Conservation (phyloP, 2,797 vertebrate species). For the Melanotaenia parkinsoni region DNA sequence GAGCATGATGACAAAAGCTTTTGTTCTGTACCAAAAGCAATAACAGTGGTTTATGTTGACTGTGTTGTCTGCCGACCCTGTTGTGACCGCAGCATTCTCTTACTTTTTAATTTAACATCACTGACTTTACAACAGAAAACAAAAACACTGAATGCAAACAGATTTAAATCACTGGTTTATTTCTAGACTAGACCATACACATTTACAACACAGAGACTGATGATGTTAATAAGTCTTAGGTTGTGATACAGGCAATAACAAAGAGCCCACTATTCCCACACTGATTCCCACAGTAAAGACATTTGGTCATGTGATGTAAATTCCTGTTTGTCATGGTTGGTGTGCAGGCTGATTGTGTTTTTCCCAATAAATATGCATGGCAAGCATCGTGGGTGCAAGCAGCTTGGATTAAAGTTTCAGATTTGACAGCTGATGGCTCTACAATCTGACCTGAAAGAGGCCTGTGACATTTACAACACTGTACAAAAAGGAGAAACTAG, state of each 20-base stretch:
- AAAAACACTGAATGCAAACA: slow-evolving; percentile 4
- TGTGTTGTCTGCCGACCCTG: slow-evolving; percentile 53
- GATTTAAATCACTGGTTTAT: slow-evolving; percentile 34
- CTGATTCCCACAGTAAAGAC: slow-evolving; percentile 41
- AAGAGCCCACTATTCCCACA: slow-evolving; percentile 62
- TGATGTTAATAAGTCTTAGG: slow-evolving; percentile 30
- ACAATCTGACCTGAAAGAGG: slow-evolving; percentile 1
- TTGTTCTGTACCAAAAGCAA: slow-evolving; percentile 58
- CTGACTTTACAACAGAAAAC: slow-evolving; percentile 3
- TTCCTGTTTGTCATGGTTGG: slow-evolving; percentile 41
- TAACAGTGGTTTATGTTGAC: slow-evolving; percentile 48
- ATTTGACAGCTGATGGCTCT: slow-evolving; percentile 29
- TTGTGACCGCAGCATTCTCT: slow-evolving; percentile 44
- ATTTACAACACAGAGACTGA: slow-evolving; percentile 25
- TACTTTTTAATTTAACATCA: slow-evolving; percentile 35
- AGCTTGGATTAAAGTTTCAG: slow-evolving; percentile 36
- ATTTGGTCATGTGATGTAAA: slow-evolving; percentile 32
- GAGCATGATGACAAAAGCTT: slow-evolving; percentile 65
- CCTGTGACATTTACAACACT: slow-evolving; percentile 18
- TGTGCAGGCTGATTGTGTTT: slow-evolving; percentile 50
- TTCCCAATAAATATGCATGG: slow-evolving; percentile 23
- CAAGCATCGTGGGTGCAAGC: slow-evolving; percentile 38
- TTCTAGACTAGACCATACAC: slow-evolving; percentile 28
- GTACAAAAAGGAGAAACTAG: slow-evolving; percentile 3
- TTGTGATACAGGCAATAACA: slow-evolving; percentile 26